Conservation (phyloP, 2,113 vertebrate species). For the Geothlypis trichas region DNA sequence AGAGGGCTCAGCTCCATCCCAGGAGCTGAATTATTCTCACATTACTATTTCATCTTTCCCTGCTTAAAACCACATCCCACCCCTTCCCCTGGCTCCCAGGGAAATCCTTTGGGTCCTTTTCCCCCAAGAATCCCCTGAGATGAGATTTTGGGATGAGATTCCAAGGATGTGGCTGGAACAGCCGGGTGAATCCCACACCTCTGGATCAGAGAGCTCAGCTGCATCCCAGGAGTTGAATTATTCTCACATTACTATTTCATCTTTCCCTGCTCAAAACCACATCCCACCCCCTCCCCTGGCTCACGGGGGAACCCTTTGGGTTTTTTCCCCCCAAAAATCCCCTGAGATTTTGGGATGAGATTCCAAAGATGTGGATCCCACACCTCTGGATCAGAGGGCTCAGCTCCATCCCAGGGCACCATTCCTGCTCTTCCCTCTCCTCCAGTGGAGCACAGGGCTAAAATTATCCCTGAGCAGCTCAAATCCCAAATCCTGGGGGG, state of each 20-base stretch:
- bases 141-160: not conserved
- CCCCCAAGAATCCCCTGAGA: not conserved
- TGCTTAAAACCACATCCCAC: not conserved
- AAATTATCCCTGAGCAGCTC: not conserved
- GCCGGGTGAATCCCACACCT: fast-evolving
- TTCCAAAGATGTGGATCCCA: not conserved
- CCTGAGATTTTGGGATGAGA: not conserved
- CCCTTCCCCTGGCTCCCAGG: not conserved
- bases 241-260: not conserved
- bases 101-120: not conserved
- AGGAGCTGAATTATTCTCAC: not conserved
- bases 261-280: not conserved
- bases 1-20: too few species aligned
- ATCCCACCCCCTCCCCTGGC: not conserved
- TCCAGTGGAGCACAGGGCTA: fast-evolving
- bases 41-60: not conserved
- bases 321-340: not conserved
- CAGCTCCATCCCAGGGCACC: not conserved
- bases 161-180: not conserved
- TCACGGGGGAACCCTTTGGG: not conserved
- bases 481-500: not conserved
- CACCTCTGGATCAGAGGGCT: not conserved
- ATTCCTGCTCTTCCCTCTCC: not conserved
- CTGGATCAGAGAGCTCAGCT: not conserved
- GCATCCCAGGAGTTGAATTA: too few species aligned